These are phyloP conservation scores for Decapterus maruadsi DNA, from an alignment of 2,797 vertebrate genomes.

Conservation along the genomic window DNA sequence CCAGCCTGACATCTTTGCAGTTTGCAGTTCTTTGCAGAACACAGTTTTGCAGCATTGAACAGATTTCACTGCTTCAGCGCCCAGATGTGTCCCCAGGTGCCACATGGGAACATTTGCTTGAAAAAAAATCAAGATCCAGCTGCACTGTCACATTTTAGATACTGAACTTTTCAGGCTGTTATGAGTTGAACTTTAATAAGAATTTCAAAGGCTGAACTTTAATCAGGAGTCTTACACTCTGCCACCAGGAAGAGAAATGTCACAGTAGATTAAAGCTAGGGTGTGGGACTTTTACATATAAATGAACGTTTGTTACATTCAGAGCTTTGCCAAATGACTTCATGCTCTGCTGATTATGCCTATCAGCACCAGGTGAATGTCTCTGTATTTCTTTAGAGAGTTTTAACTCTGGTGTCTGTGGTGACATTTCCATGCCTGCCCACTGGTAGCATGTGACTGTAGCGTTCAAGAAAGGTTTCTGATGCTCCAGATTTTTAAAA, in stretches of 20 bases:
- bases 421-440: no score
- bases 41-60: not conserved
- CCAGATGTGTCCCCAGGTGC: slow-evolving; percentile 24
- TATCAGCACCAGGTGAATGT: no score
- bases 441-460: no score
- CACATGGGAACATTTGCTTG: slow-evolving; percentile 9
- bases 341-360: no score
- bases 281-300: not conserved
- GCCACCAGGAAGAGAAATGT: slow-evolving; percentile 2
- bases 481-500: not conserved
- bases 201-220: slow-evolving; percentile 9
- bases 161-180: slow-evolving; percentile 8
- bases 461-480: not conserved
- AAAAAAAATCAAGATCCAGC: not conserved
- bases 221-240: not conserved
- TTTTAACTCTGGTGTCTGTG: no score
- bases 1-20: not conserved
- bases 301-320: not conserved
- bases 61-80: not conserved
- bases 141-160: slow-evolving; percentile 14
- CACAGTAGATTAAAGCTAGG: slow-evolving; percentile 10
- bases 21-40: no score
- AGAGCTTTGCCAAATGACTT: no score
- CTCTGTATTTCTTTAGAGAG: no score
- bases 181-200: slow-evolving; percentile 12